Evolutionary conservation across 2,113 vertebrate genomes (phyloP).

Genomic region (Sterrhoptilus dennistouni): DNA sequence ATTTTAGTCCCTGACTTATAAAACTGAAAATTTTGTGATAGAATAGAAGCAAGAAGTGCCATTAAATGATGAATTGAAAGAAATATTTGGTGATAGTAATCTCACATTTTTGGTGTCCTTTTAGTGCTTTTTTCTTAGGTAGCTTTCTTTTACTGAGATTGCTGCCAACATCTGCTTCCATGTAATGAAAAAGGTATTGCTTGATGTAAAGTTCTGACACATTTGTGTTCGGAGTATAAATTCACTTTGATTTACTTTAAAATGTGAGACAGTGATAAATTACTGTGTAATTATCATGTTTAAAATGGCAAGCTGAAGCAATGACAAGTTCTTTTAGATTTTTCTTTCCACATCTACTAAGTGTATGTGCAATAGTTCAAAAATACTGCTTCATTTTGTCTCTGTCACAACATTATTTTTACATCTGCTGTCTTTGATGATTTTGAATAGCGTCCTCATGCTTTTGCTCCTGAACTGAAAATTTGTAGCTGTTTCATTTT

Average conservation of each 20-base stretch:
- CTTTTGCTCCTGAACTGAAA: not conserved
- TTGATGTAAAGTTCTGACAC: slow-evolving; percentile 1
- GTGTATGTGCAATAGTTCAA: not conserved
- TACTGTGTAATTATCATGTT: slow-evolving; percentile 25
- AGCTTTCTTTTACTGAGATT: not conserved
- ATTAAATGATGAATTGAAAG: not conserved
- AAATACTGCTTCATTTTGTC: slow-evolving; percentile 19
- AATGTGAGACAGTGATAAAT: slow-evolving; percentile 38
- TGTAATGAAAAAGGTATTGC: slow-evolving; percentile 16
- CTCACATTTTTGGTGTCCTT: not conserved
- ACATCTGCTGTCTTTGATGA: not conserved
- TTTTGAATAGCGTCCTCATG: not conserved
- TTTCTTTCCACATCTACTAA: slow-evolving; percentile 7
- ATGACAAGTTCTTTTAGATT: slow-evolving; percentile 18
- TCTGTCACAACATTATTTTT: slow-evolving; percentile 2
- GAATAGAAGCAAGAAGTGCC: not conserved
- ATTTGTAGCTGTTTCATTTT: not conserved
- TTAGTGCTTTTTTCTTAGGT: not conserved
- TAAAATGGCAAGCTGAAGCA: slow-evolving; percentile 1
- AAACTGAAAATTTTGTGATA: not conserved
- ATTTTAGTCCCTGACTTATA: not conserved
- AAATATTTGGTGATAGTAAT: not conserved
- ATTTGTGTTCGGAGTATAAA: slow-evolving; percentile 9
- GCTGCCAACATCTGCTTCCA: not conserved
- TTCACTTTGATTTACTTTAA: slow-evolving; percentile 29